Percentiles rank a stretch among this genome's conserved stretches.
Conservation (phyloP, 2,113 vertebrate species). For the Bungarus multicinctus region DNA sequence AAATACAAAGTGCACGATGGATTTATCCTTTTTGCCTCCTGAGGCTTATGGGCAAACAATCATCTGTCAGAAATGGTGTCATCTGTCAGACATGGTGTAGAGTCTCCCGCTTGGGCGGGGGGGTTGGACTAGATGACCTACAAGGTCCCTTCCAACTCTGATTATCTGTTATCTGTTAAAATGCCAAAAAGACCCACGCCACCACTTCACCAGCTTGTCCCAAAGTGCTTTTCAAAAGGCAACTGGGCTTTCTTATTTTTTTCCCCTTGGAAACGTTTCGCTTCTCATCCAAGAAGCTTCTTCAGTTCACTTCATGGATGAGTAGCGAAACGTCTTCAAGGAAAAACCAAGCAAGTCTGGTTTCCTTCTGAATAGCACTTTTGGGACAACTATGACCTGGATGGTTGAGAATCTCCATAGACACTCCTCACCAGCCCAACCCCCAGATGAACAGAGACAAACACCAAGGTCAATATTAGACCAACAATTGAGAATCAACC, state of each 20-base stretch:
- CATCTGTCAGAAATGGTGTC: not conserved
- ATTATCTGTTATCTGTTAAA: not conserved
- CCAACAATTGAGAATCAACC: not conserved
- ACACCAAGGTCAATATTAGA: not conserved
- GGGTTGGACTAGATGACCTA: too few relatives aligned
- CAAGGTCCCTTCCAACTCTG: too few relatives aligned
- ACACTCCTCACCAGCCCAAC: not conserved
- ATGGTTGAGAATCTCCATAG: not conserved
- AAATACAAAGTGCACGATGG: not conserved
- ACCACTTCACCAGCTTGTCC: not conserved
- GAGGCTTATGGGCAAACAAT: not conserved
- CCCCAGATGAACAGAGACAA: not conserved
- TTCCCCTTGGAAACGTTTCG: accelerated
- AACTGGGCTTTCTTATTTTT: not conserved
- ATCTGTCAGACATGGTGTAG: too few relatives aligned
- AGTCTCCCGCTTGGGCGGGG: too few relatives aligned
- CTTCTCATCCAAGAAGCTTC: not conserved
- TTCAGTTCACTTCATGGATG: not conserved
- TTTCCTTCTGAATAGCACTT: not conserved
- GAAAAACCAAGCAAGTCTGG: not conserved
- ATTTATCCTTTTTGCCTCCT: not conserved
- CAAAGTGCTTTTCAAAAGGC: not conserved
- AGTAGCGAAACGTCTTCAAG: not conserved
- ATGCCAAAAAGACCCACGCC: not conserved
- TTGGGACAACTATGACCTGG: not conserved